phyloP scores from a whole-genome alignment of 2,113 vertebrate genomes.

The Lonchura striata region DNA sequence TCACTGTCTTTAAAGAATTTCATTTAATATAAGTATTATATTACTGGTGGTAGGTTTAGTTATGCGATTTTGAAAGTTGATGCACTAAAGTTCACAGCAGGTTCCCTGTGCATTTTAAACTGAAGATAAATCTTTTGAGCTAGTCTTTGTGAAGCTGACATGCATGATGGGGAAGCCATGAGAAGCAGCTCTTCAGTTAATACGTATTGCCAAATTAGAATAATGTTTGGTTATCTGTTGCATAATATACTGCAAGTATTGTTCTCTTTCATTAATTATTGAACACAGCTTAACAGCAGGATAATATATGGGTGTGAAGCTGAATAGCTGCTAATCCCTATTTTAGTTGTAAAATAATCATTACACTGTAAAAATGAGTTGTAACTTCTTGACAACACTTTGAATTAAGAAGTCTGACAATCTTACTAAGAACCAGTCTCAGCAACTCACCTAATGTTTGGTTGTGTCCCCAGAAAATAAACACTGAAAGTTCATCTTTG shows the following conservation, averaged over 20 bases:
- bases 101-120: neutral
- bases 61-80: neutral
- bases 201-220: neutral
- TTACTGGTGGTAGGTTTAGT: neutral
- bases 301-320: neutral
- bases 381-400: neutral
- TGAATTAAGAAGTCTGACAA: neutral
- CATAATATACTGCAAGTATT: neutral
- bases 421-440: neutral
- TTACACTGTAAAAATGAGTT: neutral
- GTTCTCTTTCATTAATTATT: neutral
- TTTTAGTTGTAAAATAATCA: neutral
- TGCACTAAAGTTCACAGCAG: neutral
- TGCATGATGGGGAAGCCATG: neutral
- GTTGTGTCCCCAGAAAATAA: constrained; percentile 94
- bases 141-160: neutral
- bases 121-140: neutral
- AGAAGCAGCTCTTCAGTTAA: neutral
- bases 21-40: neutral
- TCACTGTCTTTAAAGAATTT: neutral
- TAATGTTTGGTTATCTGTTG: neutral
- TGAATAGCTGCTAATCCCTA: neutral
- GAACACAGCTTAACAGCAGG: neutral
- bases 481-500: constrained; percentile 60
- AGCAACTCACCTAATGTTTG: constrained; percentile 86